phyloP scores from a whole-genome alignment of 2,113 vertebrate species.

The Hemiscyllium ocellatum region DNA sequence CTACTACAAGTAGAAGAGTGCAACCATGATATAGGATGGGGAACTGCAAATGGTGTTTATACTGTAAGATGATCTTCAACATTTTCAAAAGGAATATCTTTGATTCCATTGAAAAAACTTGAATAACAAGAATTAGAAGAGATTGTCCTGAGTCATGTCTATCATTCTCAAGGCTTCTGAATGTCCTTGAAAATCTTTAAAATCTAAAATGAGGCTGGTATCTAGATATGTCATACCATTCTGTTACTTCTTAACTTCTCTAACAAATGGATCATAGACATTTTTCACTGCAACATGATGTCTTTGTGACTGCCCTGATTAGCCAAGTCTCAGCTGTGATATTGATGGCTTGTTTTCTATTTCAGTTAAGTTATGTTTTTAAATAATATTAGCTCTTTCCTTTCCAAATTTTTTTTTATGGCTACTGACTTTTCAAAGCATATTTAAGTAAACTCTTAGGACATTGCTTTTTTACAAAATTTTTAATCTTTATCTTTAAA shows the following conservation, averaged over 20 bases:
- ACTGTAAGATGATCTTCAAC: background rate
- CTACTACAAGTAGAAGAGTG: background rate
- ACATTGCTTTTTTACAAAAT: no score
- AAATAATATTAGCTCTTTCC: background rate
- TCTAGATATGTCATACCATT: background rate
- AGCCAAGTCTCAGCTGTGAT: background rate
- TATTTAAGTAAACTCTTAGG: background rate
- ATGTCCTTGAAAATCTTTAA: background rate
- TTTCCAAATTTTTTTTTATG: background rate
- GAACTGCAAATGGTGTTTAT: background rate
- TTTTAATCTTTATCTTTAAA: background rate
- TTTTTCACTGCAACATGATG: background rate
- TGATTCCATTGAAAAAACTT: background rate
- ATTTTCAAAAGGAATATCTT: background rate
- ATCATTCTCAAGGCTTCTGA: background rate
- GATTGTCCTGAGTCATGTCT: background rate
- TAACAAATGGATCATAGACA: background rate
- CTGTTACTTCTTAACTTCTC: background rate
- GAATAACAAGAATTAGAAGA: background rate
- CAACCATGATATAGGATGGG: background rate
- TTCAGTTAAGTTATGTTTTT: background rate
- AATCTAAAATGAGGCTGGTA: background rate
- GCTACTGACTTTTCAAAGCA: background rate
- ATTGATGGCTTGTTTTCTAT: background rate
- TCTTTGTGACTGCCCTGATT: background rate